Evolutionary conservation across 30 jellyfish, hydroid and myxozoan species (phyloP).

Genomic region (Haliclystus octoradiatus): DNA sequence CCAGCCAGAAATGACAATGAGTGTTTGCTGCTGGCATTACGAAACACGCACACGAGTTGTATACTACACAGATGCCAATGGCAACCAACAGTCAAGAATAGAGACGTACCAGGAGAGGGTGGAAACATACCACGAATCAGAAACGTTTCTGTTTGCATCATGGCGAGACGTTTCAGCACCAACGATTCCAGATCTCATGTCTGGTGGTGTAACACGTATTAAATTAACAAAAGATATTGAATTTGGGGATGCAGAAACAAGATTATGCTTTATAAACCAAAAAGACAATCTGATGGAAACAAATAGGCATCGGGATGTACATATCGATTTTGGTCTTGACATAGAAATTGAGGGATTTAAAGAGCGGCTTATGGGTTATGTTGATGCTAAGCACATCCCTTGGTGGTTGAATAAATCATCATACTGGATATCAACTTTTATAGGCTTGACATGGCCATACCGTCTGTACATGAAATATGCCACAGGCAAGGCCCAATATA

Average conservation of each 20-base stretch:
- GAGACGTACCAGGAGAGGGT: slow-evolving; percentile 43
- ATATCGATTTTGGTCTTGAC: slow-evolving; percentile 1
- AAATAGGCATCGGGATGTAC: slow-evolving; percentile 23
- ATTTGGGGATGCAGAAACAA: slow-evolving; percentile 42
- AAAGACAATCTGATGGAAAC: slow-evolving; percentile 14
- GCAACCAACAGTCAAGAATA: slow-evolving; percentile 18
- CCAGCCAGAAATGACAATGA: neutral
- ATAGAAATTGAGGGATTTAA: slow-evolving; percentile 29
- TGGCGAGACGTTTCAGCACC: slow-evolving; percentile 25
- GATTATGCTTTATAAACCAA: slow-evolving; percentile 7
- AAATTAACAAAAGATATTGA: slow-evolving; percentile 17
- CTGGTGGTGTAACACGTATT: slow-evolving; percentile 21
- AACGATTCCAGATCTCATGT: slow-evolving; percentile 7
- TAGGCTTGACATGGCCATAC: slow-evolving; percentile 34
- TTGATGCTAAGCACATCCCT: slow-evolving; percentile 11
- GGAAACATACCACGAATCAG: slow-evolving; percentile 18
- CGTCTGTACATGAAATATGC: slow-evolving; percentile 12
- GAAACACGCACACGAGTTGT: slow-evolving; percentile 37
- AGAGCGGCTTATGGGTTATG: slow-evolving; percentile 25
- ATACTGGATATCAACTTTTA: slow-evolving; percentile 21
- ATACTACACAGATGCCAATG: slow-evolving; percentile 30
- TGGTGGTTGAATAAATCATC: slow-evolving; percentile 36
- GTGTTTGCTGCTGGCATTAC: slow-evolving; percentile 36
- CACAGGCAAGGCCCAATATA: slow-evolving; percentile 20
- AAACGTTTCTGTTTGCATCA: slow-evolving; percentile 9